A percentile compares a stretch with the other conserved stretches of the same genome.
Evolutionary conservation across 2,113 vertebrate species (phyloP).

Genomic region (Lophius piscatorius): DNA sequence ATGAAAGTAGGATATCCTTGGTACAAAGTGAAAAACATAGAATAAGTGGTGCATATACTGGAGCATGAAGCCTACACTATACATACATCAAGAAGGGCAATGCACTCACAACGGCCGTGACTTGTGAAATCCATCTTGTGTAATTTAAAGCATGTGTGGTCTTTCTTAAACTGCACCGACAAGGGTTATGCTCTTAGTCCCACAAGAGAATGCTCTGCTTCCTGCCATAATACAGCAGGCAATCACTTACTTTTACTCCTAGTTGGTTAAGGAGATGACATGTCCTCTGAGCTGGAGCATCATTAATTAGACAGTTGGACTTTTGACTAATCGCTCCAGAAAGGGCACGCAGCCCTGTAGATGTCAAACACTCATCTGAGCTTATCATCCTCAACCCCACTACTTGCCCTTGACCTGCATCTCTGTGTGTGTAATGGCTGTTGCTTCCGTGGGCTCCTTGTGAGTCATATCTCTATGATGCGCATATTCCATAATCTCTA

Average conservation of each 20-base stretch:
- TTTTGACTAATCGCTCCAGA: constrained; percentile 79
- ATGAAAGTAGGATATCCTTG: too few species aligned
- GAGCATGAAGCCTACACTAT: too few species aligned
- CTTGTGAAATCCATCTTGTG: too few species aligned
- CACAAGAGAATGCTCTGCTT: constrained; percentile 30
- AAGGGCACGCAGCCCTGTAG: constrained; percentile 77
- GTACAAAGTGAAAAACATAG: too few species aligned
- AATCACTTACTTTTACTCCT: constrained; percentile 46
- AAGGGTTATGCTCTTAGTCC: constrained; percentile 23
- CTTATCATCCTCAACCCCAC: constrained; percentile 61
- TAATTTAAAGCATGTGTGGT: too few species aligned
- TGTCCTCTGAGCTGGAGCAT: constrained; percentile 68
- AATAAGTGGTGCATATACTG: too few species aligned
- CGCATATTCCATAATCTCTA: constrained; percentile 30
- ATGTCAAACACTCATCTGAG: constrained; percentile 72
- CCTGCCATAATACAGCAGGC: constrained; percentile 36
- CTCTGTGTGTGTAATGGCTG: constrained; percentile 30
- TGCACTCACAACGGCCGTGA: too few species aligned
- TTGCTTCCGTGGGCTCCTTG: constrained; percentile 39
- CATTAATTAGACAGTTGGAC: constrained; percentile 80
- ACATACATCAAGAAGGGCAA: too few species aligned
- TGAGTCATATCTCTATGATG: constrained; percentile 62
- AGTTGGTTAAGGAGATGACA: constrained; percentile 58
- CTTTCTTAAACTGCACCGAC: too few species aligned
- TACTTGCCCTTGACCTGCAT: constrained; percentile 66